Percentiles rank a stretch among this genome's conserved stretches.
Evolutionary conservation across 2,797 vertebrate species (phyloP).

Genomic region (Chelon labrosus): DNA sequence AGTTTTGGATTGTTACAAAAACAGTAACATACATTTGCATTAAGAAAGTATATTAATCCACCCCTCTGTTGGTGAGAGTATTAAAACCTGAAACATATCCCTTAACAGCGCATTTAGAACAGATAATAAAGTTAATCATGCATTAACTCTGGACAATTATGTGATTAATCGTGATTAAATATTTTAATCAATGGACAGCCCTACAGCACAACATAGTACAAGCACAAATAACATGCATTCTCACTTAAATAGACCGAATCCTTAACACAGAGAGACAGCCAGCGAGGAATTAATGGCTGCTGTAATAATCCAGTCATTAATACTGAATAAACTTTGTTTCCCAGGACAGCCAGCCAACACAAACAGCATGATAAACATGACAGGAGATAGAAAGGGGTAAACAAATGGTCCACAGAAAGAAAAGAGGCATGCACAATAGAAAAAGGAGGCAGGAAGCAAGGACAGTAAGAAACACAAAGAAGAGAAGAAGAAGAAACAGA

Average conservation of each 20-base stretch:
- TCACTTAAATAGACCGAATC: background rate
- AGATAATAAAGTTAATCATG: too few species aligned
- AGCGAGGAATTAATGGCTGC: constrained; percentile 20
- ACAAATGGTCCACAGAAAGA: background rate
- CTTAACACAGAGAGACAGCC: background rate
- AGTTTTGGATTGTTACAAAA: too few species aligned
- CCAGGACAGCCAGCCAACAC: constrained; percentile 2
- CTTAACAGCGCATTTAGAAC: too few species aligned
- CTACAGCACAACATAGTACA: background rate
- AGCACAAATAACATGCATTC: background rate
- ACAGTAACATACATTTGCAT: too few species aligned
- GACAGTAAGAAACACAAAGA: background rate
- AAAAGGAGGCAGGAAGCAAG: background rate
- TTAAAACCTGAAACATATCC: too few species aligned
- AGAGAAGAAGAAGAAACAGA: constrained; percentile 3
- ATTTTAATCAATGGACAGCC: too few species aligned
- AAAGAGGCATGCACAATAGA: background rate
- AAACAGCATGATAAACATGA: background rate
- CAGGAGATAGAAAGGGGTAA: background rate
- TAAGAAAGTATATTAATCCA: too few species aligned
- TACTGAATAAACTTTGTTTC: constrained; percentile 8
- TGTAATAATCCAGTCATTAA: constrained; percentile 11
- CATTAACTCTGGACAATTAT: too few species aligned
- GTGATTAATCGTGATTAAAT: too few species aligned
- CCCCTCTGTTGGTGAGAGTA: too few species aligned